Conservation (phyloP, 1,140 invertebrate genomes). For the Subanguina moxae region DNA sequence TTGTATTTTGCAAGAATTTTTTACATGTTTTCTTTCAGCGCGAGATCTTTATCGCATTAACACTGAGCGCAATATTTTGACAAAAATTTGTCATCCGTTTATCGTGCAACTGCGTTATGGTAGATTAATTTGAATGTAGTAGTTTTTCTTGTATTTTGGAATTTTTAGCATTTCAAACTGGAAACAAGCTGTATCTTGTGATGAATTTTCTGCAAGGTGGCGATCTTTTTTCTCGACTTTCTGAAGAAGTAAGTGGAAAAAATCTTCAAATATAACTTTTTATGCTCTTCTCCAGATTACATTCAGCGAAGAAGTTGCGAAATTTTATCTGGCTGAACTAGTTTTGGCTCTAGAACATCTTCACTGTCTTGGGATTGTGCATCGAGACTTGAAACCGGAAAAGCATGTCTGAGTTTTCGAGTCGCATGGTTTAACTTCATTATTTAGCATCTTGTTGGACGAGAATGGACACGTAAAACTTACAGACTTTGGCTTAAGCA, state of each 20-base stretch:
- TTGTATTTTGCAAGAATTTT: background rate
- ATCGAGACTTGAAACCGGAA: constrained; percentile 95
- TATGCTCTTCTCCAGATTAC: constrained; percentile 68
- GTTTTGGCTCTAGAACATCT: constrained; percentile 93
- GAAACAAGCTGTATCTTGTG: constrained; percentile 96
- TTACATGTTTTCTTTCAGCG: constrained; percentile 65
- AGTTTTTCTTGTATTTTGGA: background rate
- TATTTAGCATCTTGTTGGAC: constrained; percentile 79
- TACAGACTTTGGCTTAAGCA: constrained; percentile 97
- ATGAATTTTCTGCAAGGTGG: constrained; percentile 94
- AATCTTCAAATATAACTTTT: no score
- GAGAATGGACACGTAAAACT: constrained; percentile 92
- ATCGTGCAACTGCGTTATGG: constrained; percentile 92
- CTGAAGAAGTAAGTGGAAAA: constrained; percentile 73
- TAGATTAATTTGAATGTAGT: constrained; percentile 58
- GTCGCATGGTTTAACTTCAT: background rate
- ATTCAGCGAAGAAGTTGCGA: constrained; percentile 99
- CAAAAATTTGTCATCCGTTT: constrained; percentile 95
- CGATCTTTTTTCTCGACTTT: constrained; percentile 91
- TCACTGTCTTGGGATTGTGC: constrained; percentile 91
- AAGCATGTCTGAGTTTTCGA: constrained; percentile 67
- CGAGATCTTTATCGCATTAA: constrained; percentile 91
- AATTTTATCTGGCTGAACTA: constrained; percentile 96
- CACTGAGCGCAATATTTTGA: constrained; percentile 94
- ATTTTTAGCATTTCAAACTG: constrained; percentile 85